A percentile compares a stretch with the other conserved stretches of the same genome.
Evolutionary conservation across 2,113 vertebrate species (phyloP).

Genomic region (Monarcha castaneiventris): DNA sequence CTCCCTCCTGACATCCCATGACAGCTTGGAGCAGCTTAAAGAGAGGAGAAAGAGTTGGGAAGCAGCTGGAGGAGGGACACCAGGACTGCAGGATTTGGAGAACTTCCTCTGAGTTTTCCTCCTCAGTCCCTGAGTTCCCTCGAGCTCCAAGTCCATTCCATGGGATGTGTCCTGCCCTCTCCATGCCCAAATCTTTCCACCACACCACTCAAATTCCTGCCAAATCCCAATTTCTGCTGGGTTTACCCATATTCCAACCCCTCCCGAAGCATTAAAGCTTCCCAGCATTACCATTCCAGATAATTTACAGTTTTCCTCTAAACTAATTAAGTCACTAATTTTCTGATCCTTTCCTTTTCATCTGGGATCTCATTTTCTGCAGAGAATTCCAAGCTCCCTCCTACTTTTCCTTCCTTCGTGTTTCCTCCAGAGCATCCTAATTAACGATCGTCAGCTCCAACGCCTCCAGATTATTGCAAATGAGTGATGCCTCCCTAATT

Average conservation of each 20-base stretch:
- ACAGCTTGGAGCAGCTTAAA: background rate
- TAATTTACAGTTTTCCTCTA: background rate
- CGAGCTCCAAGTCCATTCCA: accelerated
- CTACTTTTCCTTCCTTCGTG: background rate
- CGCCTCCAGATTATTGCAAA: conserved; percentile 1
- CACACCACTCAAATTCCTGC: background rate
- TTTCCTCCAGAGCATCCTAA: conserved; percentile 18
- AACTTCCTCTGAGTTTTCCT: background rate
- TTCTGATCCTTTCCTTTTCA: background rate
- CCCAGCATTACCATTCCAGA: background rate
- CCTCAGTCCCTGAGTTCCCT: background rate
- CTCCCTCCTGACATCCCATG: background rate
- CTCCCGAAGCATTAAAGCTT: background rate
- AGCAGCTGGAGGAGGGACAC: background rate
- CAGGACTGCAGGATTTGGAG: accelerated
- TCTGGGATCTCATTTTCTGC: background rate
- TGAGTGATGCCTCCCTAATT: background rate
- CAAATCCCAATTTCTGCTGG: background rate
- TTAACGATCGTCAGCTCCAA: background rate
- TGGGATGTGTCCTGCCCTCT: background rate
- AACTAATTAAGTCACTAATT: background rate
- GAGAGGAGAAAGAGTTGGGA: background rate
- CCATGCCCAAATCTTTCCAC: background rate
- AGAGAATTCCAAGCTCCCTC: background rate
- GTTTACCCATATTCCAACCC: background rate